Base-by-base conservation (phyloP, 2,113 vertebrate genomes). In the Lanius ludovicianus region DNA sequence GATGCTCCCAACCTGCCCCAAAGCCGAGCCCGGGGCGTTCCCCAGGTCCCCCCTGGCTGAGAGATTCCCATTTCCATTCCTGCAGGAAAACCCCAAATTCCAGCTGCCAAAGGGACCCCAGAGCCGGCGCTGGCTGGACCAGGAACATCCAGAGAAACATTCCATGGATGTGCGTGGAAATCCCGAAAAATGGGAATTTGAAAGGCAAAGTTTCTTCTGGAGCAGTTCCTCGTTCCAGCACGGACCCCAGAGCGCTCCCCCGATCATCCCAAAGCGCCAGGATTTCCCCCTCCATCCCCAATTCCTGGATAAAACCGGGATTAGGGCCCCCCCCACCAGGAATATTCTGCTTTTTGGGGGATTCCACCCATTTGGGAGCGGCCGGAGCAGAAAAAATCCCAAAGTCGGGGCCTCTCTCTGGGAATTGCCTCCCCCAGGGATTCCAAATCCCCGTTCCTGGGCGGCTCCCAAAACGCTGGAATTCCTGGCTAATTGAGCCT, bases 141-240 rank as follows among this genome's bases (percentile, higher is more conserved):
- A 10, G 0, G 15, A 52, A 8, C 14, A 10, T 7, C 21, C 55
- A 4, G 20, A 3, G 7, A 23, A n/a, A 15, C 33, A n/a, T 57
- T n/a, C 55, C 33, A 6, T 6, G 33, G 6, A 6, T 7, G 13
- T 10, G 15, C 7, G 10, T 5, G n/a, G 11, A 7, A 39, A 13
- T 1, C 1, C 20, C 64, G 22, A 35, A 13, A 37, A 13, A 31
- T 0, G 3, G 1, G 56, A 9, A 3, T 10, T 22, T 37, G 8
- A 2, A 31, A 67, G 50, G 50, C 9, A 23, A 50, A 13, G 35
- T 28, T 27, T 21, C 63, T n/a, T 20, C 31, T 49, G 22, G 68
- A 24, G 23, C 35, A 35, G 22, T 3, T 84, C 62, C 78, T 60
- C 35, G 12, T 23, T 42, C 59, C 56, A 33, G 35, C 13, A 0